Evolutionary conservation across 2,888 invertebrate species (phyloP), one percentile per base, ranked within the genome.

Genomic region (Chirona hameri): DNA sequence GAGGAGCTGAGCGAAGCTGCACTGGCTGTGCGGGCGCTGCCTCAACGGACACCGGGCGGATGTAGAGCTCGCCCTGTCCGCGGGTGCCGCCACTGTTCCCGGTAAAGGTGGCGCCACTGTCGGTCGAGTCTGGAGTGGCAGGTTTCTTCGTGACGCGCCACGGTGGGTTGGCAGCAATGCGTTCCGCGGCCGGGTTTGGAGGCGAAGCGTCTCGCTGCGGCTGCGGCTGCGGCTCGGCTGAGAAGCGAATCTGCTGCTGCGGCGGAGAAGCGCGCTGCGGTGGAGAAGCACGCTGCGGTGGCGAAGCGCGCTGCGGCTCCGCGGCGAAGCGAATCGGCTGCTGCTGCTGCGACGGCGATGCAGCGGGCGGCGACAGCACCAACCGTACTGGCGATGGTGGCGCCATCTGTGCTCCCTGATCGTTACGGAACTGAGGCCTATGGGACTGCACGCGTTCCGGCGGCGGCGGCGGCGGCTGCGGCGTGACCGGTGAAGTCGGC

Each of bases 361-460:
- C 39, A 39, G 39, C 39, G 39, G 39, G 39, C 5, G 72, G 39
- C 31, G 18, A 18, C n/a, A 18, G 72, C 69, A n/a, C 69, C 27
- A 12, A 24, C 39, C 29, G 31, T 2, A 10, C 24, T 0, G 31
- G 31, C 46, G 46, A 2, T 24, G 46, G 76, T 76, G 76, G 39
- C 46, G 76, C 76, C 76, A 76, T 76, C 76, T 76, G 76, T 9
- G 46, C 76, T 21, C 76, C 76, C 76, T 76, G 76, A 24, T 76
- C 76, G 39, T 3, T 46, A 9, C 76, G 76, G 76, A 76, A 76
- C 76, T 76, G 76, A 0, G 76, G 76, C 24, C 76, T 39, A 2
- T 10, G 31, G 29, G 72, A n/a, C 31, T 31, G 31, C 31, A 29
- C 46, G 46, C 46, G 39, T 24, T 46, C 46, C 15, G 31, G 31